Conservation (phyloP, 2,888 invertebrate species). For the Toxonevra muliebris region DNA sequence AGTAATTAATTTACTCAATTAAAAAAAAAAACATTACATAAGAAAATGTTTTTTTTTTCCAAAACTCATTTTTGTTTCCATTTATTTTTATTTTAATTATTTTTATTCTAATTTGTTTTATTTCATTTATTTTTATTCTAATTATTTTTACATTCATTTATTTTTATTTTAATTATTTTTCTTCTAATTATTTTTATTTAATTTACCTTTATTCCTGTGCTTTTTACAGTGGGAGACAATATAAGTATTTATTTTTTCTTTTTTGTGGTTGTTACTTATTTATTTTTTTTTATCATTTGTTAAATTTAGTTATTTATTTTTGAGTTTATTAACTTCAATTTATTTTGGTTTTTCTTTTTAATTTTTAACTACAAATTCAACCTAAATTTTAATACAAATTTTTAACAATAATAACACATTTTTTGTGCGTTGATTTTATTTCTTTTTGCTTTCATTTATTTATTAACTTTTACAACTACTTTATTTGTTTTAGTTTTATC, state of each 20-base stretch:
- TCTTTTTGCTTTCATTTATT: conserved; percentile 16
- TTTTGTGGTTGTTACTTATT: conserved; percentile 17
- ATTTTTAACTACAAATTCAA: not conserved
- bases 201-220: conserved; percentile 36
- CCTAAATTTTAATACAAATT: not conserved
- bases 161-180: conserved; percentile 24
- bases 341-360: conserved; percentile 10
- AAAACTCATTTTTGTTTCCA: too few species aligned
- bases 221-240: conserved; percentile 27
- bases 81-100: conserved; percentile 29
- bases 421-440: conserved; percentile 35
- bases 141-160: not conserved
- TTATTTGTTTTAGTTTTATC: not conserved
- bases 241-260: conserved; percentile 21
- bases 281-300: conserved; percentile 30
- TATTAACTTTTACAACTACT: conserved; percentile 12
- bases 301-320: not conserved
- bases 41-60: too few species aligned
- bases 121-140: conserved; percentile 11
- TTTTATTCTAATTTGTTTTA: conserved; percentile 25
- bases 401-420: conserved; percentile 33
- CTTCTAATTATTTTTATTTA: not conserved
- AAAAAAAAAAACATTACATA: too few species aligned
- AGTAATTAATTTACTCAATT: too few species aligned
- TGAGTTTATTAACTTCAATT: not conserved